Conservation (phyloP, 2,888 invertebrate species). For the Papilio protenor region DNA sequence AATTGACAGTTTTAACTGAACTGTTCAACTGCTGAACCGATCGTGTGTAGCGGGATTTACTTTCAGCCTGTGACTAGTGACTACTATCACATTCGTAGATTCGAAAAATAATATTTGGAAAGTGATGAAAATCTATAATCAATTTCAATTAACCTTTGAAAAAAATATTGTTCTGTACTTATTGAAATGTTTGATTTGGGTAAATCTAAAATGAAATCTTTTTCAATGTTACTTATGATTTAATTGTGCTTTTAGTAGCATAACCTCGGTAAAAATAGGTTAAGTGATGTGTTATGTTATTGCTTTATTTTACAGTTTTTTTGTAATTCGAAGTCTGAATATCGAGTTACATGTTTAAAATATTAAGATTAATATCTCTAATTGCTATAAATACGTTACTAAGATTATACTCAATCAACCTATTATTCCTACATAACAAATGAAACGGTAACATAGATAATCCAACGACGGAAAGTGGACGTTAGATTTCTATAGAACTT, state of each 20-base stretch:
- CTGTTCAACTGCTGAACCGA: too few relatives aligned
- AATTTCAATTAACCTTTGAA: too few relatives aligned
- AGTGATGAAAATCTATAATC: not conserved
- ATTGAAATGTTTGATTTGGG: not conserved
- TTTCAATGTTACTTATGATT: not conserved
- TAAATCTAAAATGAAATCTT: not conserved
- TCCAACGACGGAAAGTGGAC: slow-evolving; percentile 54
- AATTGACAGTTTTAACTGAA: too few relatives aligned
- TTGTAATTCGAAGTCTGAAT: not conserved
- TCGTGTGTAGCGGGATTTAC: too few relatives aligned
- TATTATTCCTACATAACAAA: slow-evolving; percentile 63
- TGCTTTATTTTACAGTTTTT: not conserved
- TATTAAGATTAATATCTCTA: slow-evolving; percentile 43
- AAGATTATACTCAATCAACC: slow-evolving; percentile 65
- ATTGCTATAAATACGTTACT: slow-evolving; percentile 60
- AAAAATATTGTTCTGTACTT: not conserved
- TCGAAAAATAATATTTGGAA: not conserved
- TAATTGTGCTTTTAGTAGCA: not conserved
- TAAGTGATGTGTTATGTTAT: not conserved
- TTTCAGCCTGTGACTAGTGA: too few relatives aligned
- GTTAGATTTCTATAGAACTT: slow-evolving; percentile 43
- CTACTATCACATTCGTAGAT: not conserved
- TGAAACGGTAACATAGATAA: slow-evolving; percentile 62
- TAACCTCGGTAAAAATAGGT: not conserved
- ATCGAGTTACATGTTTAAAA: slow-evolving; percentile 15